Evolutionary conservation across 2,888 invertebrate species (phyloP).

Genomic region (Anarsia innoxiella): DNA sequence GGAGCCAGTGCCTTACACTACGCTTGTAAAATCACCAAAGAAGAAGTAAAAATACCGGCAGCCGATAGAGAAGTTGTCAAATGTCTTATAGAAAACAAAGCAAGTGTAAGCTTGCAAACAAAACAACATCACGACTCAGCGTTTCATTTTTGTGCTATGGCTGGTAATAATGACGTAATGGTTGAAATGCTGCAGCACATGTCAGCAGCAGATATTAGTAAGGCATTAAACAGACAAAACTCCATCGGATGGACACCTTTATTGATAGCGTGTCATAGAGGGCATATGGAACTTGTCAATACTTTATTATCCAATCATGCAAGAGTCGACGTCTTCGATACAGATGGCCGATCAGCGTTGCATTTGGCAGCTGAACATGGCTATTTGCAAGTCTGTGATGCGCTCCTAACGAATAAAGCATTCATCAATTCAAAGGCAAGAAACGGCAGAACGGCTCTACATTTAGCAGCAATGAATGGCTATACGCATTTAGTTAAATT

Average conservation of each 20-base stretch:
- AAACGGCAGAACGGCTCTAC: constrained; percentile 96
- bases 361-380: constrained; percentile 97
- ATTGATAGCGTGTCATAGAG: constrained; percentile 95
- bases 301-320: constrained; percentile 95
- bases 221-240: constrained; percentile 95
- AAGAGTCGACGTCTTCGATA: constrained; percentile 98
- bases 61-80: constrained; percentile 92
- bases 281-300: constrained; percentile 95
- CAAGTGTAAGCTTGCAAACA: constrained; percentile 90
- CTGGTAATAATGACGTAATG: constrained; percentile 96
- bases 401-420: constrained; percentile 93
- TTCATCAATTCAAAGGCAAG: constrained; percentile 99
- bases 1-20: constrained; percentile 97
- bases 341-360: constrained; percentile 94
- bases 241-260: constrained; percentile 98
- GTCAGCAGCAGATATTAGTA: constrained; percentile 91
- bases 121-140: constrained; percentile 93
- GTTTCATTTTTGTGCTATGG: constrained; percentile 95
- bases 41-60: constrained; percentile 82
- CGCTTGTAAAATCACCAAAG: constrained; percentile 91
- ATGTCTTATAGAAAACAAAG: constrained; percentile 91
- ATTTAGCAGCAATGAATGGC: constrained; percentile 97
- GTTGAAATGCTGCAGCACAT: constrained; percentile 95
- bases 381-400: constrained; percentile 91
- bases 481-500: constrained; percentile 93